phyloP scores from a whole-genome alignment of 2,113 vertebrate species.

The Gallinago jamesoni region DNA sequence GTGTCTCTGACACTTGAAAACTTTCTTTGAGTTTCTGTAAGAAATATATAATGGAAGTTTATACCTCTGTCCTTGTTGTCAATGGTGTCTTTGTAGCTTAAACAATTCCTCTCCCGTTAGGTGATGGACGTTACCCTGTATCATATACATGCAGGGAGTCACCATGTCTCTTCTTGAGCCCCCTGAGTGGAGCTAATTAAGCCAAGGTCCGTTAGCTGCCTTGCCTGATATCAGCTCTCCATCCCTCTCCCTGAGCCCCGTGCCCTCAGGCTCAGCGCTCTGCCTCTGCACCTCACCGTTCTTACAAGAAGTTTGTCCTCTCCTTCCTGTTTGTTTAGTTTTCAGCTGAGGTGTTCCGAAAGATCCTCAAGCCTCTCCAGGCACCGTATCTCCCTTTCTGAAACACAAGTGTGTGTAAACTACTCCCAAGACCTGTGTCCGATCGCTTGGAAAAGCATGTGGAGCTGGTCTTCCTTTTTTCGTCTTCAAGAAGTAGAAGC shows the following conservation, averaged over 20 bases:
- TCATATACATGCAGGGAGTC: neutral
- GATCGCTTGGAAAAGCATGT: neutral
- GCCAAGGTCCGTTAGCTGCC: too few relatives aligned
- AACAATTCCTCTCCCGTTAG: neutral
- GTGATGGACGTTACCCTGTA: neutral
- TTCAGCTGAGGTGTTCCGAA: neutral
- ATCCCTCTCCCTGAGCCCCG: neutral
- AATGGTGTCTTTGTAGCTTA: neutral
- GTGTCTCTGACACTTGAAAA: neutral
- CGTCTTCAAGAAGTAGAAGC: neutral
- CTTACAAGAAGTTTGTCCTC: neutral
- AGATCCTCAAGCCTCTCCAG: neutral
- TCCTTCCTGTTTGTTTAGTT: neutral
- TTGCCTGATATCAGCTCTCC: neutral
- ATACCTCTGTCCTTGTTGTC: neutral
- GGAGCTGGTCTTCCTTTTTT: neutral
- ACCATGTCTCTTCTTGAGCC: neutral
- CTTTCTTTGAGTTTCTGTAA: neutral
- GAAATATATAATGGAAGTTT: neutral
- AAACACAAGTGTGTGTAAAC: rapidly evolving
- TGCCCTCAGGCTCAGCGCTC: neutral
- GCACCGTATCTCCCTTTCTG: neutral
- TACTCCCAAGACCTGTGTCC: neutral
- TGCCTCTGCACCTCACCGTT: neutral
- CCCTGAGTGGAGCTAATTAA: neutral